A percentile compares a stretch with the other conserved stretches of the same genome.
phyloP scores from a whole-genome alignment of 2,113 vertebrate genomes.

The Gallinago media region DNA sequence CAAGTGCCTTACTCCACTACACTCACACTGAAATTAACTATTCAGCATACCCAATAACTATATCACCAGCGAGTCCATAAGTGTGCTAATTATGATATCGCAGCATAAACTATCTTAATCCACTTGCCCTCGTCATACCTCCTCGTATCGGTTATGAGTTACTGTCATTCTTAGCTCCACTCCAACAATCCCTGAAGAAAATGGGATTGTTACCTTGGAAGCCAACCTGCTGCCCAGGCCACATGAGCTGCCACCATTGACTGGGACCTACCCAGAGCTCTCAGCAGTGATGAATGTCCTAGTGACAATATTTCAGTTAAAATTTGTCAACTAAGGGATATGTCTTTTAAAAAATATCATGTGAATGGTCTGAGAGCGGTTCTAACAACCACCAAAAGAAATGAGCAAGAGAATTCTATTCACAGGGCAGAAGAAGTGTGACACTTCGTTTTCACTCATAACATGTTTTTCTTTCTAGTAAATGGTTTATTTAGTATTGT shows the following conservation, averaged over 20 bases:
- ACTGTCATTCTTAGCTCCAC: neutral
- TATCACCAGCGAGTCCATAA: neutral
- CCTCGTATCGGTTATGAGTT: neutral
- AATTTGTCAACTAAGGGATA: neutral
- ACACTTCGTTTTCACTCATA: neutral
- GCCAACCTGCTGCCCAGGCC: neutral
- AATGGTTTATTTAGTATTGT: neutral
- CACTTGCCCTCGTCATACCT: neutral
- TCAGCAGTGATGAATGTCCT: neutral
- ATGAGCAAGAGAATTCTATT: neutral
- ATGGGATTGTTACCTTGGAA: neutral
- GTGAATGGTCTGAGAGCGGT: neutral
- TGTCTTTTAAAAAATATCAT: neutral
- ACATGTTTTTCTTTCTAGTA: neutral
- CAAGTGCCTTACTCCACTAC: neutral
- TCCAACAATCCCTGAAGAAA: neutral
- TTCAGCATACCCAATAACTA: neutral
- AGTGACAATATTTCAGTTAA: neutral
- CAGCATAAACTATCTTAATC: neutral
- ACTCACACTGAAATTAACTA: neutral
- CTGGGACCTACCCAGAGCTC: neutral
- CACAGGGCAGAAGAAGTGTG: neutral
- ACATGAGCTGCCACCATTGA: fast-evolving
- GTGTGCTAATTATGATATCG: neutral
- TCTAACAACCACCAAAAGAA: neutral